Conservation (phyloP, 2,888 invertebrate species). For the Euspilapteryx auroguttella region DNA sequence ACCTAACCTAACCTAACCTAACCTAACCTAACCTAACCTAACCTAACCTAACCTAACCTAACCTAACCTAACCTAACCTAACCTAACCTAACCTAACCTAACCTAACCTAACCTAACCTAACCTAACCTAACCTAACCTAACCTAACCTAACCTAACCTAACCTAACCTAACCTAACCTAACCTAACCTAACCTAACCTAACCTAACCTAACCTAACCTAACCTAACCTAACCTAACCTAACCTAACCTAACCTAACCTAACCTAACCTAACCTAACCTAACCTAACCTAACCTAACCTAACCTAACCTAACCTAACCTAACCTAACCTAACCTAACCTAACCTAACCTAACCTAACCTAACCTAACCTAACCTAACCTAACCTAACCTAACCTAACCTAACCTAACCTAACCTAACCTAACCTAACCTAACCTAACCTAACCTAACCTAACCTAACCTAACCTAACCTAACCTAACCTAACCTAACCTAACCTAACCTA, state of each 20-base stretch:
- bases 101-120: slow-evolving; percentile 1
- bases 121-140: slow-evolving; percentile 1
- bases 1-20: slow-evolving; percentile 1
- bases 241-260: slow-evolving; percentile 1
- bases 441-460: slow-evolving; percentile 1
- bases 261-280: slow-evolving; percentile 1
- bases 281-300: slow-evolving; percentile 1
- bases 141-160: too few relatives aligned
- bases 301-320: slow-evolving; percentile 1
- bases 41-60: too few relatives aligned
- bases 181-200: slow-evolving; percentile 1
- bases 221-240: slow-evolving; percentile 1
- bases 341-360: slow-evolving; percentile 1
- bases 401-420: slow-evolving; percentile 1
- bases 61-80: slow-evolving; percentile 1
- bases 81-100: slow-evolving; percentile 1
- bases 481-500: slow-evolving; percentile 1
- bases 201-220: slow-evolving; percentile 1
- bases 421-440: slow-evolving; percentile 1
- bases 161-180: slow-evolving; percentile 1
- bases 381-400: too few relatives aligned
- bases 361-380: slow-evolving; percentile 1
- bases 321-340: slow-evolving; percentile 1
- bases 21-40: slow-evolving; percentile 1
- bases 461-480: slow-evolving; percentile 1